Evolutionary conservation across 1,140 invertebrate species (phyloP).

Genomic region (Daktulosphaira vitifoliae): DNA sequence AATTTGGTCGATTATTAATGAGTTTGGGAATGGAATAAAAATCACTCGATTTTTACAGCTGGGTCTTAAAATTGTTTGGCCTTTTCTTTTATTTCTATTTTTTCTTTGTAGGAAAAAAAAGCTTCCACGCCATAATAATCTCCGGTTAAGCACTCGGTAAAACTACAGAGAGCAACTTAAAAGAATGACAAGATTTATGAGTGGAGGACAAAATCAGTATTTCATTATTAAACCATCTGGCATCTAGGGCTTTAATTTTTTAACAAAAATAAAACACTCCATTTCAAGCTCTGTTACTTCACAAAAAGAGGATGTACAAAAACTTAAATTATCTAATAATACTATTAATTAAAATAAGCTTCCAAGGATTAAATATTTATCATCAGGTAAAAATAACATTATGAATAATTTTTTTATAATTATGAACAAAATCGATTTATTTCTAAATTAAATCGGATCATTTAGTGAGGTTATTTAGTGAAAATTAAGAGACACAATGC

Average conservation of each 20-base stretch:
- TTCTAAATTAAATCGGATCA: too few relatives aligned
- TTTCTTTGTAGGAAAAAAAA: not conserved
- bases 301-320: too few relatives aligned
- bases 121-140: constrained; percentile 16
- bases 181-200: constrained; percentile 29
- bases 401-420: too few relatives aligned
- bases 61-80: constrained; percentile 15
- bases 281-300: not conserved
- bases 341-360: too few relatives aligned
- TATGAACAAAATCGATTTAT: too few relatives aligned
- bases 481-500: too few relatives aligned
- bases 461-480: too few relatives aligned
- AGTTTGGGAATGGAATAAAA: constrained; percentile 4
- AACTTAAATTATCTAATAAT: too few relatives aligned
- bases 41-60: not conserved
- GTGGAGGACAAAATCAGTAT: constrained; percentile 7
- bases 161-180: constrained; percentile 11
- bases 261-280: not conserved
- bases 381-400: too few relatives aligned
- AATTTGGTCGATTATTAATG: constrained; percentile 23
- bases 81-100: not conserved
- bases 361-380: too few relatives aligned
- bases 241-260: not conserved
- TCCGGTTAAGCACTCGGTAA: constrained; percentile 12
- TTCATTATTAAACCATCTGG: constrained; percentile 29